These are phyloP conservation scores for Capreolus pygargus DNA, from an alignment of 2,113 vertebrate genomes.

Conservation along the genomic window DNA sequence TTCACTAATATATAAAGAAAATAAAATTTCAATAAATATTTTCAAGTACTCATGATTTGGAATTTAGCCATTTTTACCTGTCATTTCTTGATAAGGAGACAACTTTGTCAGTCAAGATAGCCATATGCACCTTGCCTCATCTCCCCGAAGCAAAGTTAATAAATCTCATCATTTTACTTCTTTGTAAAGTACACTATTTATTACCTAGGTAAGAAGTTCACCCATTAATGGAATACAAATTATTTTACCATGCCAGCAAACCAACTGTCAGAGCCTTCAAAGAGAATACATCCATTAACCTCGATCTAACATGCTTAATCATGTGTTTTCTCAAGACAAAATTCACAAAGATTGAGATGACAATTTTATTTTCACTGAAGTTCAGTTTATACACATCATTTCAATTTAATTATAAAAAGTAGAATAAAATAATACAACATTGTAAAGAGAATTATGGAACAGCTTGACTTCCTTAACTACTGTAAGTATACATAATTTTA, in stretches of 20 bases:
- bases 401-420: background rate
- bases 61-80: background rate
- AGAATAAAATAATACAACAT: background rate
- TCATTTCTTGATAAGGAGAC: background rate
- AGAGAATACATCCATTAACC: constrained; percentile 62
- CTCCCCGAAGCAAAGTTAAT: constrained; percentile 15
- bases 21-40: background rate
- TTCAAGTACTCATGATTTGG: background rate
- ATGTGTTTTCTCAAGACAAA: background rate
- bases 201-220: constrained; percentile 64
- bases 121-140: background rate
- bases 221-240: constrained; percentile 62
- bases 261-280: constrained; percentile 58
- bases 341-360: background rate
- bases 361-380: background rate
- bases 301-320: constrained; percentile 18
- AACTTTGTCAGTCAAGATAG: constrained; percentile 32
- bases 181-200: constrained; percentile 68
- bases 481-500: background rate
- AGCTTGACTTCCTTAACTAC: background rate
- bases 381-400: background rate
- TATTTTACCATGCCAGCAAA: constrained; percentile 65
- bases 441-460: background rate
- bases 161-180: constrained; percentile 58
- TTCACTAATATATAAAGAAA: background rate